Conservation (phyloP, 1,140 invertebrate genomes). For the Ptiloglossa arizonensis region DNA sequence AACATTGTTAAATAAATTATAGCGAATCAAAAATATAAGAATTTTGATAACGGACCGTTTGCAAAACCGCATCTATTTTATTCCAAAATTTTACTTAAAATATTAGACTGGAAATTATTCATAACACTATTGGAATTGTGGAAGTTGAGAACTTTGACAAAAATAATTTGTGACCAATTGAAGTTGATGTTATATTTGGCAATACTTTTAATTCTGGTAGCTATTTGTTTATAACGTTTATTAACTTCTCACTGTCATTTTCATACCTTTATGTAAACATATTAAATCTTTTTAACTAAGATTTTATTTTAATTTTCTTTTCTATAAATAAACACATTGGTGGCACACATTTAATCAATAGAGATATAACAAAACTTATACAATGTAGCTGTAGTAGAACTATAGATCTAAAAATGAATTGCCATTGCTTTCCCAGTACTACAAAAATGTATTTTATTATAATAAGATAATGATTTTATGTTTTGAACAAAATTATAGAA, state of each 20-base stretch:
- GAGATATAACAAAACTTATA: no score
- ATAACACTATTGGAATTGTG: neutral
- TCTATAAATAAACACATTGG: neutral
- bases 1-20: slow-evolving; percentile 54
- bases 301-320: neutral
- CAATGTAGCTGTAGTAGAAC: no score
- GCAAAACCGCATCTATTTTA: neutral
- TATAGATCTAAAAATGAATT: no score
- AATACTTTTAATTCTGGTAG: slow-evolving; percentile 6
- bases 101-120: neutral
- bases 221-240: neutral
- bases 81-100: neutral
- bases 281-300: neutral
- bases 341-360: neutral
- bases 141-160: neutral
- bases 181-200: neutral
- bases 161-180: neutral
- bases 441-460: neutral
- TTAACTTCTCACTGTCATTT: neutral
- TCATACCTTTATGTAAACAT: neutral
- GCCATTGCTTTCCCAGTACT: no score
- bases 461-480: neutral
- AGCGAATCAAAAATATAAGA: slow-evolving; percentile 32
- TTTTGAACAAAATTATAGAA: no score
- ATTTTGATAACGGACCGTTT: neutral